Base-by-base conservation (phyloP, 2,113 vertebrate genomes). In the Gopherus evgoodei region DNA sequence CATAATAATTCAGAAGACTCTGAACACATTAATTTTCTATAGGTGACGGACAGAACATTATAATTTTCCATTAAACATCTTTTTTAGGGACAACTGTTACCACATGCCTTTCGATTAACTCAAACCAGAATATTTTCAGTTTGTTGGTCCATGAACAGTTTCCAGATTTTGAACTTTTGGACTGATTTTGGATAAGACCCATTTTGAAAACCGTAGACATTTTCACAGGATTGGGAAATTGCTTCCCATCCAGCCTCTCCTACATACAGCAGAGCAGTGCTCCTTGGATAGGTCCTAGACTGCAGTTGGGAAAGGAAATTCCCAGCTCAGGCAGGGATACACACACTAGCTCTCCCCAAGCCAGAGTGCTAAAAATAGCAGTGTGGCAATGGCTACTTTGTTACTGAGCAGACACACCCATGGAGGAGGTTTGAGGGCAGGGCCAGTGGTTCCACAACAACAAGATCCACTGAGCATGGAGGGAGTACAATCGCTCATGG, bases 51-150 rank as follows among this genome's bases (percentile, higher is more conserved):
- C 3, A 4, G 35, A 94, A 27, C 0, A 5, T 87, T 76, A 79
- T 84, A 87, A 95, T 85, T 97, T 96, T 95, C 95, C 75, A 86
- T 96, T 95, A 92, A 95, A 89, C 52, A 92, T 86, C 44, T n/a
- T 95, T 86, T 83, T 91, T 0, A 1, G 52, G 89, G 88, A 93
- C 91, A 94, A 8, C 54, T 85, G 69, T n/a, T 94, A 69, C 9
- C 9, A 19, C 35, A 21, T n/a, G 65, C 35, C 65, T 69, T 69
- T 69, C 3, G 3, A 69, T 8, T 69, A 35, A 69, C 8, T 17
- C 16, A n/a, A 38, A 69, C 65, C 35, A 69, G 16, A n/a, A 69
- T 17, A 69, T 69, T 69, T 69, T 1, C 24, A 11, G 3, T 54
- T 12, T 65, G 9, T 0, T 6, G 65, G 57, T 3, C 4, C 7